Percentiles rank a stretch among this genome's conserved stretches.
Conservation (phyloP, 2,888 invertebrate species). For the Scaptomyza parva region DNA sequence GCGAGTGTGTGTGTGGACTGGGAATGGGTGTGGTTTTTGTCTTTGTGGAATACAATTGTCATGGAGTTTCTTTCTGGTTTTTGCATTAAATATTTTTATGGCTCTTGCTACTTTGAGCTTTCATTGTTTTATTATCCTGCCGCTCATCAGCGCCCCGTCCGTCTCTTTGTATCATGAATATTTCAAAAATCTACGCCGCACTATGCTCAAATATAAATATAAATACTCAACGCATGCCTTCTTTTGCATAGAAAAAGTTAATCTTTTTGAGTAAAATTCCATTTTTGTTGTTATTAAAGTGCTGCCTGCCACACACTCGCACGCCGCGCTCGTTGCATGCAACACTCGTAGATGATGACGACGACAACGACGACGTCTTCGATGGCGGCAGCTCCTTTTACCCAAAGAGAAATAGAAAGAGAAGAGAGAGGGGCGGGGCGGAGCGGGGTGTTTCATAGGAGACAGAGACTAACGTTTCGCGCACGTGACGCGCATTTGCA, state of each 20-base stretch:
- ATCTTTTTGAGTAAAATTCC: constrained; percentile 77
- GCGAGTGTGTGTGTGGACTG: constrained; percentile 11
- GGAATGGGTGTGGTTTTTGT: constrained; percentile 17
- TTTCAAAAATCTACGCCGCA: constrained; percentile 65
- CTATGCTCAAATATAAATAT: constrained; percentile 13
- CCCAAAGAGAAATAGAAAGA: constrained; percentile 36
- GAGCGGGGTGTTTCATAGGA: too few species aligned
- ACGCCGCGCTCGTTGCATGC: constrained; percentile 54
- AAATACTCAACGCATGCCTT: constrained; percentile 28
- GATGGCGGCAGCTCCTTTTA: constrained; percentile 38
- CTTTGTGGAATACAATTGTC: constrained; percentile 60
- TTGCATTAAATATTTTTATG: constrained; percentile 81
- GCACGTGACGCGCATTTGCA: constrained; percentile 82
- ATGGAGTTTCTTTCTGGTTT: constrained; percentile 29
- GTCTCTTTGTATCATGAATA: constrained; percentile 73
- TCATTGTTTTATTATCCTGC: constrained; percentile 75
- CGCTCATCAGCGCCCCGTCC: constrained; percentile 52
- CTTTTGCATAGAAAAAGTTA: constrained; percentile 75
- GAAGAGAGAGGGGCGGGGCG: not conserved
- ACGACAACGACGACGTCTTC: constrained; percentile 5
- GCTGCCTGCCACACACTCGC: constrained; percentile 27
- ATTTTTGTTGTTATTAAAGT: constrained; percentile 67
- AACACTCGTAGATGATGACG: constrained; percentile 42
- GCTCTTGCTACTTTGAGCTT: constrained; percentile 63
- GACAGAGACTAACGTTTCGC: constrained; percentile 78